These are phyloP conservation scores for Ascidia mentula DNA, from an alignment of 23 tunicate species.

Conservation along the genomic window DNA sequence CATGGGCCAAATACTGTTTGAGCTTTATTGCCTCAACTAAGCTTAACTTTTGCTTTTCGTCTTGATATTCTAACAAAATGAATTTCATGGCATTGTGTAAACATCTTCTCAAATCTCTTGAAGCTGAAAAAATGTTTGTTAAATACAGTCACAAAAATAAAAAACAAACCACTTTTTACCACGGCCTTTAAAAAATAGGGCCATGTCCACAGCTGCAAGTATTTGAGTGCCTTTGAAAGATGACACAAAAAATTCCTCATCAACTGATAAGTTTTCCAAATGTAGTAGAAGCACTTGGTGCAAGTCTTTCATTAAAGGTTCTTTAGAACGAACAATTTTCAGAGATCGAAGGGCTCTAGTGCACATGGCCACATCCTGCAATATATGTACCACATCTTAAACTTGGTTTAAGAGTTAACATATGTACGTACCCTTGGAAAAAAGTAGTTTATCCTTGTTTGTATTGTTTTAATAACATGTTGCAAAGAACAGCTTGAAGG, in stretches of 20 bases:
- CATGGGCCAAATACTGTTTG: not conserved
- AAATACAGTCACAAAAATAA: not conserved
- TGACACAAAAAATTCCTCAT: constrained; percentile 18
- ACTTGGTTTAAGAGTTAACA: too few relatives aligned
- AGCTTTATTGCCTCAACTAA: not conserved
- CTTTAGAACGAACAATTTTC: not conserved
- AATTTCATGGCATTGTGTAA: not conserved
- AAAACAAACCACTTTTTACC: not conserved
- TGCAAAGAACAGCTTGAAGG: constrained; percentile 15
- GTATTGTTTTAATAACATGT: constrained; percentile 10
- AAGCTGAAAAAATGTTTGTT: not conserved
- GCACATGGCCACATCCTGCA: constrained; percentile 48
- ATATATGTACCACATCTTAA: not conserved
- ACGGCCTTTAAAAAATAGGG: not conserved
- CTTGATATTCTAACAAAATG: not conserved
- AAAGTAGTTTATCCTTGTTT: constrained; percentile 54
- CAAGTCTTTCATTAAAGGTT: constrained; percentile 21
- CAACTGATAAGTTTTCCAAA: constrained; percentile 45
- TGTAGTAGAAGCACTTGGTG: constrained; percentile 31
- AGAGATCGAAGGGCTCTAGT: not conserved
- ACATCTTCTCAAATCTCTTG: not conserved
- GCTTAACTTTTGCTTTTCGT: not conserved
- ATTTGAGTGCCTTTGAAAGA: not conserved
- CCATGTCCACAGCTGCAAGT: not conserved
- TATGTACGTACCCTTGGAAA: constrained; percentile 52